Percentiles rank a stretch among this genome's conserved stretches.
These are phyloP conservation scores for Cynaeus angustus DNA, from an alignment of 2,888 invertebrate species.

Conservation along the genomic window DNA sequence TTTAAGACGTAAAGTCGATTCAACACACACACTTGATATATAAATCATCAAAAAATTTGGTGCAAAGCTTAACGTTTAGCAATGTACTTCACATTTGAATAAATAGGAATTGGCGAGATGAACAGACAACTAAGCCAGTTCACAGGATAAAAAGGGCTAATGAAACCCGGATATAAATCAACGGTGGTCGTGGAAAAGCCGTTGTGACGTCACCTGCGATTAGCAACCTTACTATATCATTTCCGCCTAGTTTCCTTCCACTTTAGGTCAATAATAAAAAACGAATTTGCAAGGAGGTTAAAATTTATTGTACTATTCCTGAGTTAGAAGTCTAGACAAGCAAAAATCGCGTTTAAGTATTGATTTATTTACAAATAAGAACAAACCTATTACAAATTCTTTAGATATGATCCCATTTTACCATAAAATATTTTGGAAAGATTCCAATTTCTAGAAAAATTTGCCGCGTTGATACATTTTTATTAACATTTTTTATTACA, in stretches of 20 bases:
- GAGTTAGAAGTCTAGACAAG: too few relatives aligned
- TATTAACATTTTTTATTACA: too few relatives aligned
- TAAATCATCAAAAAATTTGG: conserved; percentile 45
- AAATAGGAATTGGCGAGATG: conserved; percentile 23
- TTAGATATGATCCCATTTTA: too few relatives aligned
- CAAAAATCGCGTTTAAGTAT: too few relatives aligned
- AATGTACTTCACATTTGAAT: conserved; percentile 32
- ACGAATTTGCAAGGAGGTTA: background rate
- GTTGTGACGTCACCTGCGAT: conserved; percentile 33
- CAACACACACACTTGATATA: conserved; percentile 36
- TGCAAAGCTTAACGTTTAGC: background rate
- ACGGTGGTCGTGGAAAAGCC: conserved; percentile 26
- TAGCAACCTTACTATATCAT: conserved; percentile 28
- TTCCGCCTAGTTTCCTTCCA: conserved; percentile 16
- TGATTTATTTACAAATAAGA: too few relatives aligned
- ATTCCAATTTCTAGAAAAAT: too few relatives aligned
- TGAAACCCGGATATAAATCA: conserved; percentile 29
- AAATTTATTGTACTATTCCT: conserved; percentile 1
- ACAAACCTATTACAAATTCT: too few relatives aligned
- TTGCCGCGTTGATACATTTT: too few relatives aligned
- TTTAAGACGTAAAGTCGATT: conserved; percentile 39
- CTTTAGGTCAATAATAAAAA: conserved; percentile 5
- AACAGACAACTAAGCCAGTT: conserved; percentile 26
- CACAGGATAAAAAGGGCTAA: conserved; percentile 28
- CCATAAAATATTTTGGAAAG: too few relatives aligned